Percentiles rank a stretch among this genome's conserved stretches.
Evolutionary conservation across 2,113 vertebrate genomes (phyloP).

Genomic region (Syrmaticus mikado): DNA sequence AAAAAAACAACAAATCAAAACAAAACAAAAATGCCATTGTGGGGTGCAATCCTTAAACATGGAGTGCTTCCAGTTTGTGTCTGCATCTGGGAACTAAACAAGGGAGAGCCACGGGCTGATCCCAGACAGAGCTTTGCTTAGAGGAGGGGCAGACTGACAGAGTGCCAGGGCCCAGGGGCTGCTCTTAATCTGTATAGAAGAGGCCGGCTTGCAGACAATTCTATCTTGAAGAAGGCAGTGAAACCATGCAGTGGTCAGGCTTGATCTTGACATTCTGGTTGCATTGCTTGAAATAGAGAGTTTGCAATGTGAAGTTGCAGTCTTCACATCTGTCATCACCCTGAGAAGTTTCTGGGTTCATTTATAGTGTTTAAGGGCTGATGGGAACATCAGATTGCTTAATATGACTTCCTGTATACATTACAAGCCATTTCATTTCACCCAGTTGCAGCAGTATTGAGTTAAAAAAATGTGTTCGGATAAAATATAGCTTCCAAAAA

Average conservation of each 20-base stretch:
- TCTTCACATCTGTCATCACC: constrained; percentile 1
- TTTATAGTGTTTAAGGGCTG: background rate
- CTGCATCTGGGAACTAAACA: rapidly evolving
- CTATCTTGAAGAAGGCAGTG: background rate
- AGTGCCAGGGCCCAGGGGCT: background rate
- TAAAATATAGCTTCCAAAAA: background rate
- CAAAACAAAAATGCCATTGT: background rate
- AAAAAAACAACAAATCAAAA: background rate
- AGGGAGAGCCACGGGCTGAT: background rate
- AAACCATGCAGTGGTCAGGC: background rate
- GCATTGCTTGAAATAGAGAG: background rate
- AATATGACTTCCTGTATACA: background rate
- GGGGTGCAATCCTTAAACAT: background rate
- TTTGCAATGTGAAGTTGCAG: background rate
- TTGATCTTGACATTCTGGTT: background rate
- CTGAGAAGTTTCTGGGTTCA: constrained; percentile 7
- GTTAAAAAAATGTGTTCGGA: background rate
- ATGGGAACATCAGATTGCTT: background rate
- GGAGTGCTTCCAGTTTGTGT: background rate
- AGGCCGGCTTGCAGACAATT: background rate
- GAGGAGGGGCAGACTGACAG: background rate
- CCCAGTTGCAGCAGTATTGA: background rate
- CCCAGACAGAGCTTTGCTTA: background rate
- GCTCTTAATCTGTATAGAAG: background rate
- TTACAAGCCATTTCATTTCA: background rate